phyloP scores from a whole-genome alignment of 1,140 invertebrate species.

The Halictus rubicundus region DNA sequence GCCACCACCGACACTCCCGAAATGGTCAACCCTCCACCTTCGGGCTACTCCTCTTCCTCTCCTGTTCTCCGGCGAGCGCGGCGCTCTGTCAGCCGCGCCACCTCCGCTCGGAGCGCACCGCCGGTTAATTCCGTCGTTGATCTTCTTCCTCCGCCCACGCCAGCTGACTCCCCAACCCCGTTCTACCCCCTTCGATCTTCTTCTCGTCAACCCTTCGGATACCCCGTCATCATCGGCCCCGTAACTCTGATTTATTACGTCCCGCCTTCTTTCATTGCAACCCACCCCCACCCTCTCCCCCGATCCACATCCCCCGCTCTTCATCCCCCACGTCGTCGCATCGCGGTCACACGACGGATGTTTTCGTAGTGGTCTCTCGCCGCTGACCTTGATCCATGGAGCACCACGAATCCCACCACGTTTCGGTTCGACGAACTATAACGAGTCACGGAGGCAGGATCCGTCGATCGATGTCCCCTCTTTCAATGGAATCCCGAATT shows the following conservation, averaged over 20 bases:
- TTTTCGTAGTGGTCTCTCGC: constrained; percentile 30
- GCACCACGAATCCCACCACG: neutral
- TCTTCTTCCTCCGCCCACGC: constrained; percentile 25
- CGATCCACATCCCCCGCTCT: no score
- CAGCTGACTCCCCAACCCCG: neutral
- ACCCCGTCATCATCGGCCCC: constrained; percentile 2
- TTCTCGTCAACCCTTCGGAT: neutral
- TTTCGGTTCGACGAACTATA: constrained; percentile 3
- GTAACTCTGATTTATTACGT: constrained; percentile 45
- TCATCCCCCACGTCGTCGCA: neutral
- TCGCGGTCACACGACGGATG: constrained; percentile 22
- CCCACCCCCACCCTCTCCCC: no score
- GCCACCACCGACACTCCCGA: constrained; percentile 67
- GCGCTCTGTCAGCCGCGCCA: neutral
- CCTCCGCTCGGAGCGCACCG: constrained; percentile 37
- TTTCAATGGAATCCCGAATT: neutral
- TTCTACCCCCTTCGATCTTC: no score
- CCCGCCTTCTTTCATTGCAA: constrained; percentile 6
- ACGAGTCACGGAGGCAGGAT: neutral
- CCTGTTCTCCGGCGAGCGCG: neutral
- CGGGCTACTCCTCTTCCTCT: neutral
- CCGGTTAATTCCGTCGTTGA: constrained; percentile 51
- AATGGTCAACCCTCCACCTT: constrained; percentile 61
- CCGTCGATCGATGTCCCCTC: neutral
- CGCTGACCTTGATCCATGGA: constrained; percentile 45